phyloP scores from a whole-genome alignment of 2,113 vertebrate species.

The Falcunculus frontatus region DNA sequence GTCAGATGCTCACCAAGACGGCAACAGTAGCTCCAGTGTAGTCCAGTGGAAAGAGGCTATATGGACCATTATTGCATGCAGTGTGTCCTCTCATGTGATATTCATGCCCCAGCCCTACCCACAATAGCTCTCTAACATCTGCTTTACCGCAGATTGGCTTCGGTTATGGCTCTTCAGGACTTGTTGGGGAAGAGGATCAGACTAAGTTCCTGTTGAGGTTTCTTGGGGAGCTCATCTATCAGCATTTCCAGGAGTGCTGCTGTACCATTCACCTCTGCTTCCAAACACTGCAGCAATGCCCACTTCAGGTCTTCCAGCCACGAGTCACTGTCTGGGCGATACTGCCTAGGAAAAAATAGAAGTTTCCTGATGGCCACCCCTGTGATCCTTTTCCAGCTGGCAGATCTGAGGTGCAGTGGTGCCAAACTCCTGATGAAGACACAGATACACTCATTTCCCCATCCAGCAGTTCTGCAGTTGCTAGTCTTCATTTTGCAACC shows the following conservation, averaged over 20 bases:
- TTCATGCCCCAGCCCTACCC: not conserved
- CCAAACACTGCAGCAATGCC: not conserved
- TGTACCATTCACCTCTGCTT: not conserved
- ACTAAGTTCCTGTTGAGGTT: not conserved
- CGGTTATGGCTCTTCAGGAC: not conserved
- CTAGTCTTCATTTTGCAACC: not conserved
- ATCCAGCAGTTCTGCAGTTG: not conserved
- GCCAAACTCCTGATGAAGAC: not conserved
- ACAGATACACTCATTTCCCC: not conserved
- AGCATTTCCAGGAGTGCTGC: not conserved
- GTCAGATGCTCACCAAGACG: not conserved
- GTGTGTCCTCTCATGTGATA: not conserved
- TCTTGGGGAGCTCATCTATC: not conserved
- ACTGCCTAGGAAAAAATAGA: not conserved
- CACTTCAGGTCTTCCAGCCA: not conserved
- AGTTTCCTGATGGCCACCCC: not conserved
- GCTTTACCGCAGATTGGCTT: rapidly evolving
- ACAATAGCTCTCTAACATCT: not conserved
- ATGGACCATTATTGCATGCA: not conserved
- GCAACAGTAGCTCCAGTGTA: not conserved
- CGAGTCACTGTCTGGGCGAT: not conserved
- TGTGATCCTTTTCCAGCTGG: not conserved
- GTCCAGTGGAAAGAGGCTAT: not conserved
- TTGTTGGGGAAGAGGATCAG: not conserved
- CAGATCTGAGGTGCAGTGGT: not conserved